These are phyloP conservation scores for Henricia sp. DNA, from an alignment of 53 echinoderm and acorn worm genomes.

Conservation along the genomic window DNA sequence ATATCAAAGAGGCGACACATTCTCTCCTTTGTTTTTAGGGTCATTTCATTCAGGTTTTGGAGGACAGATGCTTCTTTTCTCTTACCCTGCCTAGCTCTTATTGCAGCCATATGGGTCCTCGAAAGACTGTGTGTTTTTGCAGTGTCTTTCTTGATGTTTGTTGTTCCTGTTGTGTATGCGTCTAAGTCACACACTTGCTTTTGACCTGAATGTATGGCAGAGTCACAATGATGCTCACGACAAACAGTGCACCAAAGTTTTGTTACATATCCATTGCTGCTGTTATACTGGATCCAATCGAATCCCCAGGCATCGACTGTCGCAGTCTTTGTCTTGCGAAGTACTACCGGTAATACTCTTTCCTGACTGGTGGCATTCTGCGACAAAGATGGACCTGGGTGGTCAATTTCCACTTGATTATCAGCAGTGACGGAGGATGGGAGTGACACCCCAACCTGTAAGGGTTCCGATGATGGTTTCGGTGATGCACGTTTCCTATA, in stretches of 20 bases:
- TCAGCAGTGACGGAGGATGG: constrained; percentile 10
- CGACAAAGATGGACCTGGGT: not conserved
- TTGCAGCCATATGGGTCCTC: constrained; percentile 15
- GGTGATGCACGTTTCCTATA: constrained; percentile 28
- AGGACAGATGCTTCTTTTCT: not conserved
- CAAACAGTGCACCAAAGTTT: constrained; percentile 54
- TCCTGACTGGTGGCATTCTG: constrained; percentile 16
- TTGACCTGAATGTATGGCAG: constrained; percentile 35
- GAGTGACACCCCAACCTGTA: not conserved
- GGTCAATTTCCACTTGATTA: not conserved
- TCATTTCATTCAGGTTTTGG: not conserved
- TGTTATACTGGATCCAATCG: constrained; percentile 49
- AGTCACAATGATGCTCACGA: not conserved
- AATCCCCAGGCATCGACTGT: constrained; percentile 31
- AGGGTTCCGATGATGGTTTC: constrained; percentile 5
- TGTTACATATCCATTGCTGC: constrained; percentile 20
- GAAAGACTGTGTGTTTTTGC: constrained; percentile 33
- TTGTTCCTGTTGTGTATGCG: constrained; percentile 53
- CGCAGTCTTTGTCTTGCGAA: constrained; percentile 18
- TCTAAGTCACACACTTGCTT: constrained; percentile 54
- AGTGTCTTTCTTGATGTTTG: constrained; percentile 48
- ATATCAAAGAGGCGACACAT: constrained; percentile 50
- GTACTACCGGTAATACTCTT: not conserved
- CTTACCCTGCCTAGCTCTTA: not conserved
- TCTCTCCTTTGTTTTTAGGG: not conserved